Evolutionary conservation across 1,140 invertebrate genomes (phyloP).

Genomic region (Metopolophium dirhodum): DNA sequence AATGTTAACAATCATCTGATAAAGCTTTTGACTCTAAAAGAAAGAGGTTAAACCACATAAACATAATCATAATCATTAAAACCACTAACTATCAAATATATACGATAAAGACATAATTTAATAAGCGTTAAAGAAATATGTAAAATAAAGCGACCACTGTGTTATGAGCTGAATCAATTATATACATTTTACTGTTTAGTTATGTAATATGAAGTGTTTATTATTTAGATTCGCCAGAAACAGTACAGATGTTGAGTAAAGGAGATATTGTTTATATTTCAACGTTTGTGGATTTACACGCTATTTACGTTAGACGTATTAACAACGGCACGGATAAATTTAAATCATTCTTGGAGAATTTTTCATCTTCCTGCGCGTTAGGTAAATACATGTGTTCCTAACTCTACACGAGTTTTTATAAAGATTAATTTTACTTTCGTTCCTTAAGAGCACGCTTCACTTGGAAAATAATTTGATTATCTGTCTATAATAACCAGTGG

Average conservation of each 20-base stretch:
- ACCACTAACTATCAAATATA: not conserved
- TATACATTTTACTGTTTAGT: not conserved
- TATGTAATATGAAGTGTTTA: not conserved
- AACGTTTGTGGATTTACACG: constrained; percentile 14
- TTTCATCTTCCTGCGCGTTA: constrained; percentile 17
- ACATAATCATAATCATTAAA: not conserved
- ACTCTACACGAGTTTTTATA: too few species aligned
- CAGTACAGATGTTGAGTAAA: constrained; percentile 19
- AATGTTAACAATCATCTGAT: constrained; percentile 31
- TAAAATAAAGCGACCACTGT: not conserved
- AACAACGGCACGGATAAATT: constrained; percentile 50
- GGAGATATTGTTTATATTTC: constrained; percentile 50
- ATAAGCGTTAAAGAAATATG: not conserved
- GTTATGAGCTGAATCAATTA: not conserved
- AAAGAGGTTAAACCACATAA: constrained; percentile 39
- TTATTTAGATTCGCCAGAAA: constrained; percentile 49
- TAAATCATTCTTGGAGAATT: constrained; percentile 50
- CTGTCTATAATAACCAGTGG: too few species aligned
- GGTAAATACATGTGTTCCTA: not conserved
- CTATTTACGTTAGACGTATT: constrained; percentile 38
- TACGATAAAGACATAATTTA: not conserved
- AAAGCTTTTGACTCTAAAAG: constrained; percentile 32
- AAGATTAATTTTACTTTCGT: too few species aligned
- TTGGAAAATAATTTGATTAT: too few species aligned
- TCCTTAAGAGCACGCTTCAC: too few species aligned